Evolutionary conservation across 2,888 invertebrate species (phyloP).

Genomic region (Acanthopleura granulata): DNA sequence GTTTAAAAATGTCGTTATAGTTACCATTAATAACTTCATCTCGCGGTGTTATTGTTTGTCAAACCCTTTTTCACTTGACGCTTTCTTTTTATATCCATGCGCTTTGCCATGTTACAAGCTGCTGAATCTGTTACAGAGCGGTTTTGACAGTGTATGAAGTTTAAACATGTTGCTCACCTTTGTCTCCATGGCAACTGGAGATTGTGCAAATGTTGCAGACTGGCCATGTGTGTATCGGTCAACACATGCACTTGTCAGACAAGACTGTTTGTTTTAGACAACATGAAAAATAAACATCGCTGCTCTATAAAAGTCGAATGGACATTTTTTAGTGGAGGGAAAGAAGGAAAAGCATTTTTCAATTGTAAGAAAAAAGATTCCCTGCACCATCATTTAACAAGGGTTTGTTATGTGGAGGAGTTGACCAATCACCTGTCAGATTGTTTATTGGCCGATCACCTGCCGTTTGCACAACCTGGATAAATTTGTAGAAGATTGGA

Average conservation of each 20-base stretch:
- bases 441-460: not conserved
- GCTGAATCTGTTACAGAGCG: too few relatives aligned
- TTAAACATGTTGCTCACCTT: too few relatives aligned
- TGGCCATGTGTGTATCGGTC: not conserved
- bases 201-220: constrained; percentile 7
- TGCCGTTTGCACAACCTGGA: not conserved
- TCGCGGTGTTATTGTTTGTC: too few relatives aligned
- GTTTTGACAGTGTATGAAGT: too few relatives aligned
- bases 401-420: not conserved
- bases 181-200: constrained; percentile 4
- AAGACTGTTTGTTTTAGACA: not conserved
- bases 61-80: too few relatives aligned
- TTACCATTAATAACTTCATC: too few relatives aligned
- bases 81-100: too few relatives aligned
- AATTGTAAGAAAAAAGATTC: not conserved
- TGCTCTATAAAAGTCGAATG: not conserved
- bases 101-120: too few relatives aligned
- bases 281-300: not conserved
- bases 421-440: constrained; percentile 7
- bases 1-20: too few relatives aligned
- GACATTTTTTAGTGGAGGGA: not conserved
- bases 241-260: constrained; percentile 10
- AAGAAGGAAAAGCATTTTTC: constrained; percentile 8
- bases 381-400: not conserved
- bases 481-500: not conserved